A percentile compares a stretch with the other conserved stretches of the same genome.
phyloP scores from a whole-genome alignment of 2,113 vertebrate species.

The Isurus oxyrinchus region DNA sequence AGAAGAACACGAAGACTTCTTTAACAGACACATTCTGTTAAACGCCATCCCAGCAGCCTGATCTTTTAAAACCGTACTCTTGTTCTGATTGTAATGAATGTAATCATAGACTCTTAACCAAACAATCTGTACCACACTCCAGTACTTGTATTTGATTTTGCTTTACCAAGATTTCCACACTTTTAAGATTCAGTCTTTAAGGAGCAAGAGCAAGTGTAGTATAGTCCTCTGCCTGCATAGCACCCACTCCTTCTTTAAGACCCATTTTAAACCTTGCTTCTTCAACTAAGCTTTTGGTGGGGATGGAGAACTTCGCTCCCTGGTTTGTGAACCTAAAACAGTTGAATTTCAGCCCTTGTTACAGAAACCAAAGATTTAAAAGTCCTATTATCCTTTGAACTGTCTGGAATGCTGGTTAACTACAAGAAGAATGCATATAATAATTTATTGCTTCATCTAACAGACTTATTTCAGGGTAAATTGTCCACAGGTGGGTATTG shows the following conservation, averaged over 20 bases:
- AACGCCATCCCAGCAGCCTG: no score
- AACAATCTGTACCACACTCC: background rate
- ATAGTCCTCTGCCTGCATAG: background rate
- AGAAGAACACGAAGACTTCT: no score
- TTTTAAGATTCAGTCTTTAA: background rate
- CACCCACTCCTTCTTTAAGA: background rate
- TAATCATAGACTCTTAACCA: background rate
- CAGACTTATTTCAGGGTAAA: background rate
- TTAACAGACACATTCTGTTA: no score
- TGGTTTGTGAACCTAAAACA: background rate
- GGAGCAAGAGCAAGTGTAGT: no score
- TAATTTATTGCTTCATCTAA: no score
- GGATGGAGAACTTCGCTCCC: background rate
- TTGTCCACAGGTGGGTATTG: background rate
- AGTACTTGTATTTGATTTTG: background rate
- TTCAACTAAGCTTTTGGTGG: background rate
- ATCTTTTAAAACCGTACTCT: no score
- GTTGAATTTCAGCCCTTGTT: background rate
- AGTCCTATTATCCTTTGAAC: background rate
- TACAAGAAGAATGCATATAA: no score
- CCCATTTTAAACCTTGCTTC: background rate
- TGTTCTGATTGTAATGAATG: background rate
- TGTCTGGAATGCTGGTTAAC: no score
- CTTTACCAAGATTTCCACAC: background rate
- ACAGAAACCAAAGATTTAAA: background rate